Evolutionary conservation across 2,888 invertebrate species (phyloP).

Genomic region (Listrodromus nycthemerus): DNA sequence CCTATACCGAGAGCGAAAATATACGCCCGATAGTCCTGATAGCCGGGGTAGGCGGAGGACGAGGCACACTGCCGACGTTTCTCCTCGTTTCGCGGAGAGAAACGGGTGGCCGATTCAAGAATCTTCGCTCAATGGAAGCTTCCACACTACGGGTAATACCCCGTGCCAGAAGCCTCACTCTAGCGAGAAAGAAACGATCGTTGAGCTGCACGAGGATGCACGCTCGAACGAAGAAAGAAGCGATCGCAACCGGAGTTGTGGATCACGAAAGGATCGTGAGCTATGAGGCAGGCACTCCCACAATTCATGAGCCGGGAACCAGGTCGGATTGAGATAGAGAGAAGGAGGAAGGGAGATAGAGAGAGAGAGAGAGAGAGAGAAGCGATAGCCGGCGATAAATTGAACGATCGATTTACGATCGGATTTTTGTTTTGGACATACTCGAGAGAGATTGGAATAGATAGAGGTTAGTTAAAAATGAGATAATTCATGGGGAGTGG

Average conservation of each 20-base stretch:
- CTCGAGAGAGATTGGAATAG: background rate
- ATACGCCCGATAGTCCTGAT: constrained; percentile 53
- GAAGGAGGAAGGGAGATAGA: constrained; percentile 2
- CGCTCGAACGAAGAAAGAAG: background rate
- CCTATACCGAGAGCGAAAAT: constrained; percentile 62
- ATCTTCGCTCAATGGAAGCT: constrained; percentile 64
- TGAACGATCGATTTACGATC: constrained; percentile 47
- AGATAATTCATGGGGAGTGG: background rate
- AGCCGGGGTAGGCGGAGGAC: background rate
- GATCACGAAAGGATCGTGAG: constrained; percentile 55
- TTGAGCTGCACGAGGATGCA: constrained; percentile 23
- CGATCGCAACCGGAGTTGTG: constrained; percentile 17
- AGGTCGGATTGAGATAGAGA: constrained; percentile 53
- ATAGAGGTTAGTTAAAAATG: background rate
- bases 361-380: constrained; percentile 39
- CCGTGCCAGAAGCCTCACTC: constrained; percentile 33
- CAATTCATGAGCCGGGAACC: constrained; percentile 65
- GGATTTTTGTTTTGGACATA: background rate
- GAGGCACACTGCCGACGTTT: constrained; percentile 24
- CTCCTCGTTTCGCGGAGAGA: constrained; percentile 54
- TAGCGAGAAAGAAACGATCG: constrained; percentile 24
- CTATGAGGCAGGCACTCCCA: constrained; percentile 59
- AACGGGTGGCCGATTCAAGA: constrained; percentile 59
- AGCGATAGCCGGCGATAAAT: constrained; percentile 55
- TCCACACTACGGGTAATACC: constrained; percentile 44